phyloP scores from a whole-genome alignment of 2,797 vertebrate species.

The Geotrypetes seraphini region DNA sequence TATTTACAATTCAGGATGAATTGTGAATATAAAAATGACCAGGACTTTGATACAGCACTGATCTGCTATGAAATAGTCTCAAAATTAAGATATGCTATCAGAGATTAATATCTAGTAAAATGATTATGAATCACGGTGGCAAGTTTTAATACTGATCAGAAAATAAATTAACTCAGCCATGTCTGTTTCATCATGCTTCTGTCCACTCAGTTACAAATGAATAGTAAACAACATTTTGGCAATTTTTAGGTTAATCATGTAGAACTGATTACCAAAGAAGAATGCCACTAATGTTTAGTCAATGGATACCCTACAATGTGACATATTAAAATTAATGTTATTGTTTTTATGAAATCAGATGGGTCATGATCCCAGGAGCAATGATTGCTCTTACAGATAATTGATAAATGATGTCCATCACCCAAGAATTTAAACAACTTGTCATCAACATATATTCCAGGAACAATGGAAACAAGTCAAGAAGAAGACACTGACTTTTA shows the following conservation, averaged over 20 bases:
- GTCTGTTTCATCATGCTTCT: slow-evolving; percentile 33
- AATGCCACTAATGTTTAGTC: slow-evolving; percentile 64
- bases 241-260: slow-evolving; percentile 65
- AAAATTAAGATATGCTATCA: slow-evolving; percentile 43
- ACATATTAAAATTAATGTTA: slow-evolving; percentile 66
- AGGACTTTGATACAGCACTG: slow-evolving; percentile 14
- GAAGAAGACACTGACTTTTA: slow-evolving; percentile 9
- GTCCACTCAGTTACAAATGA: slow-evolving; percentile 52
- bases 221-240: slow-evolving; percentile 64
- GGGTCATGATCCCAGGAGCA: slow-evolving; percentile 54
- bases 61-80: slow-evolving; percentile 14
- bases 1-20: slow-evolving; percentile 2
- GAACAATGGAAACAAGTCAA: slow-evolving; percentile 17
- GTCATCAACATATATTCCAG: slow-evolving; percentile 7
- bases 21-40: background rate
- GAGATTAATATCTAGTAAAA: slow-evolving; percentile 46
- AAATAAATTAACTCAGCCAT: slow-evolving; percentile 55
- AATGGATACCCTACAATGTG: slow-evolving; percentile 58
- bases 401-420: slow-evolving; percentile 29
- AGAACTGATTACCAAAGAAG: slow-evolving; percentile 65
- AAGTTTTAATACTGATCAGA: slow-evolving; percentile 58
- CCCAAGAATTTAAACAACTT: slow-evolving; percentile 5
- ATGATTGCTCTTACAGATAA: slow-evolving; percentile 33
- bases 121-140: slow-evolving; percentile 55
- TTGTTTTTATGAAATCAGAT: slow-evolving; percentile 56